Percentiles rank a stretch among this genome's conserved stretches.
Evolutionary conservation across 64 coral and sea anemone genomes (phyloP).

Genomic region (Actinia equina): DNA sequence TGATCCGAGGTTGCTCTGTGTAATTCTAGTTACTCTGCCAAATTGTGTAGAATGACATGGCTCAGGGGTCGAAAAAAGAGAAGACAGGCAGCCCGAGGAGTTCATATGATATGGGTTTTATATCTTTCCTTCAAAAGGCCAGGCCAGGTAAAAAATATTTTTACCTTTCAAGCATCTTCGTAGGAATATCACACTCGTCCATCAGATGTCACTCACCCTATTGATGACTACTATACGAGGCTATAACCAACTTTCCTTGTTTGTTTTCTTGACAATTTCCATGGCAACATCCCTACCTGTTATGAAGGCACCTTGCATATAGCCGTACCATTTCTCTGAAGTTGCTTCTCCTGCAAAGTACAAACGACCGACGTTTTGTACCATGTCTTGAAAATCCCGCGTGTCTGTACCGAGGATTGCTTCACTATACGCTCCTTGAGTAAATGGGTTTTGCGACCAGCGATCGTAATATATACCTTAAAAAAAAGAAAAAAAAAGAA

Average conservation of each 20-base stretch:
- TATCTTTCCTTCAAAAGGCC: no score
- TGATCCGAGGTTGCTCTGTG: no score
- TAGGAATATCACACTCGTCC: no score
- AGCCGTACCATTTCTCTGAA: conserved; percentile 29
- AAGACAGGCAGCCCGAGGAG: no score
- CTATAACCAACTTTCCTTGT: not conserved
- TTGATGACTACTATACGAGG: no score
- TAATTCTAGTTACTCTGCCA: no score
- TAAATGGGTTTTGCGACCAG: conserved; percentile 38
- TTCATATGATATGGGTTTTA: no score
- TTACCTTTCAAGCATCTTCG: no score
- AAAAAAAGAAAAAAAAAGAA: not conserved
- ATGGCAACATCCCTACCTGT: conserved; percentile 13
- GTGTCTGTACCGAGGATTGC: not conserved
- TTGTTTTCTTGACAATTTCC: not conserved
- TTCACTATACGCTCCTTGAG: conserved; percentile 30
- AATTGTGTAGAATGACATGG: no score
- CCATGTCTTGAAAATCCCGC: conserved; percentile 12
- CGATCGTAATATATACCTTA: conserved; percentile 44
- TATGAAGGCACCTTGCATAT: conserved; percentile 46
- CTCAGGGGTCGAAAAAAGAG: no score
- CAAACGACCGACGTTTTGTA: conserved; percentile 2
- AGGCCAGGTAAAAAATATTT: no score
- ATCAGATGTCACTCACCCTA: no score
- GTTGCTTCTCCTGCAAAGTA: conserved; percentile 55